Evolutionary conservation across 2,113 vertebrate species (phyloP), one percentile per base, ranked within the genome.

Genomic region (Dendrocopos noguchii): DNA sequence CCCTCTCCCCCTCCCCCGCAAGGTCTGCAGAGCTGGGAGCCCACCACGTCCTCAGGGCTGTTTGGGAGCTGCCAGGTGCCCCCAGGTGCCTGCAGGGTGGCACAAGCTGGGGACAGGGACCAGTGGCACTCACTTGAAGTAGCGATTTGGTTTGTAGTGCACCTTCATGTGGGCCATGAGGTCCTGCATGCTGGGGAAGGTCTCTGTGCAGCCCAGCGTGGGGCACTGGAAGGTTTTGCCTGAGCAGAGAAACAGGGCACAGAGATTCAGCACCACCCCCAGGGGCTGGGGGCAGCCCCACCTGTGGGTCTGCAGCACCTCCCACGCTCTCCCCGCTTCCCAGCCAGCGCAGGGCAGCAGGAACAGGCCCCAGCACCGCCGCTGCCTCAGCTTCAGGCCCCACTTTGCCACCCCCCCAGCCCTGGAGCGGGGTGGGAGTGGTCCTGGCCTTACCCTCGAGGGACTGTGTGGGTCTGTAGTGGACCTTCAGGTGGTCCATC

Each of bases 91-190:
- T 75, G 47, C 15, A 3, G 31, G 12, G 44, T 1, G 22, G 33
- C 36, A 18, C 0, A 1, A 29, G 55, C 29, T 1, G 21, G 50
- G 67, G 14, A 46, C 4, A 3, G 57, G 15, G 68, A 50, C 9
- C 39, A 4, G 56, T 1, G 2, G 55, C 12, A 91, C 99, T 98
- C 96, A 99, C 99, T 99, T 97, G 97, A 99, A 99, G 96, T 98
- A 99, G 56, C 98, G 98, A 92, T 99, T 99, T 9, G 99, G 99
- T 87, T 99, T 99, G 98, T 99, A 98, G 87, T 99, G 99, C 68
- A 98, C 98, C 95, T 98, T 98, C 97, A 98, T 97, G 59, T 99
- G 99, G 25, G 97, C 97, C 98, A 99, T 98, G 81, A 99, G 98
- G 67, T 98, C 98, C 94, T 99, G 98, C 99, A 99, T 99, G 98